Conservation (phyloP, 2,888 invertebrate species). For the Acronicta aceris region DNA sequence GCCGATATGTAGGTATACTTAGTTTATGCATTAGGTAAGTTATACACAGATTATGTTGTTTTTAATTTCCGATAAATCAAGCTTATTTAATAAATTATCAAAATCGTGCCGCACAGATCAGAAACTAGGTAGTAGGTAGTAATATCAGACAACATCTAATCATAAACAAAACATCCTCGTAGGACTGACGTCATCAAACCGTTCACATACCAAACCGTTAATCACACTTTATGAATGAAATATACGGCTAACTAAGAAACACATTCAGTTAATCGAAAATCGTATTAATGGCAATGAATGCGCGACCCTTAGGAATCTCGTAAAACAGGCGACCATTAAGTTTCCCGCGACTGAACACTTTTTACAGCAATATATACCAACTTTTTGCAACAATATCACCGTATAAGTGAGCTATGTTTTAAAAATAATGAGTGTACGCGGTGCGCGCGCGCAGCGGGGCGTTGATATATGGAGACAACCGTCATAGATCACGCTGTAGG, state of each 20-base stretch:
- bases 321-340: constrained; percentile 66
- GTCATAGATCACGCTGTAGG: constrained; percentile 73
- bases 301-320: constrained; percentile 44
- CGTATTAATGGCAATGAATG: constrained; percentile 46
- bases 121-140: no score
- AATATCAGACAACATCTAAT: not conserved
- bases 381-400: constrained; percentile 76
- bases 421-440: constrained; percentile 73
- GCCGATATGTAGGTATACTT: no score
- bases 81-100: no score
- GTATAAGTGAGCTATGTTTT: constrained; percentile 75
- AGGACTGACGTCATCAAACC: constrained; percentile 26
- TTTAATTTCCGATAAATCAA: no score
- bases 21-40: no score
- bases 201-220: constrained; percentile 26
- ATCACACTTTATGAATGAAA: constrained; percentile 52
- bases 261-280: constrained; percentile 52
- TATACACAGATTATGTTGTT: no score
- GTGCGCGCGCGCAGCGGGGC: constrained; percentile 68
- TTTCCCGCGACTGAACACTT: constrained; percentile 49
- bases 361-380: constrained; percentile 58
- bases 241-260: constrained; percentile 39
- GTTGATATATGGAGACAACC: constrained; percentile 69
- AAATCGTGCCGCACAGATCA: not conserved
- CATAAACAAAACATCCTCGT: constrained; percentile 8